A percentile compares a stretch with the other conserved stretches of the same genome.
phyloP scores from a whole-genome alignment of 2,888 invertebrate genomes.

The Volucella inflata region DNA sequence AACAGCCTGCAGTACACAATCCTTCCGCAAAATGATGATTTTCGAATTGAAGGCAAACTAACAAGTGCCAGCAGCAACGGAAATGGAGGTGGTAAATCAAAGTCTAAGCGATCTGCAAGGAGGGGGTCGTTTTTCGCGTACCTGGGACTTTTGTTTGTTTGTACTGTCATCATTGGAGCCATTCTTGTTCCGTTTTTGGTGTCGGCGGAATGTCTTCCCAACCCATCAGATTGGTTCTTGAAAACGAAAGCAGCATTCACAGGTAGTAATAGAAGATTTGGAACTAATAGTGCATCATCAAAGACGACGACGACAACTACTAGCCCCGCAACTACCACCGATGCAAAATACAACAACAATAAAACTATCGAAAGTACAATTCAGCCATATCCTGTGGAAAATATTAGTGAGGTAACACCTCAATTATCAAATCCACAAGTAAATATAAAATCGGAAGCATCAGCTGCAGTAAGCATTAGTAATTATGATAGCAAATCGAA shows the following conservation, averaged over 20 bases:
- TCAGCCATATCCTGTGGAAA: slow-evolving; percentile 73
- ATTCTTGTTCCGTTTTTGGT: slow-evolving; percentile 83
- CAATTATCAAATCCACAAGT: slow-evolving; percentile 58
- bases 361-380: slow-evolving; percentile 74
- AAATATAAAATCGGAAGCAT: slow-evolving; percentile 33
- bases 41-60: slow-evolving; percentile 86
- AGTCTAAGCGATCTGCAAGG: slow-evolving; percentile 77
- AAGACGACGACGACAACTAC: slow-evolving; percentile 17
- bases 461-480: slow-evolving; percentile 45
- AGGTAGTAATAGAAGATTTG: slow-evolving; percentile 48
- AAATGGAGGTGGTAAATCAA: slow-evolving; percentile 81
- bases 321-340: slow-evolving; percentile 45
- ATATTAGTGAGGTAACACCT: slow-evolving; percentile 44
- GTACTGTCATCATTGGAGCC: slow-evolving; percentile 83
- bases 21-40: slow-evolving; percentile 89
- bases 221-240: slow-evolving; percentile 82
- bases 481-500: slow-evolving; percentile 43
- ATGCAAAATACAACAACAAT: slow-evolving; percentile 61
- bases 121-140: slow-evolving; percentile 83
- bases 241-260: slow-evolving; percentile 81
- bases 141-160: slow-evolving; percentile 82
- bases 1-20: slow-evolving; percentile 90
- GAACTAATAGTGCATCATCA: slow-evolving; percentile 35
- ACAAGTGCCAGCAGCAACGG: slow-evolving; percentile 85
- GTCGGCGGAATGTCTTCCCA: slow-evolving; percentile 82